Evolutionary conservation across 2,888 invertebrate species (phyloP).

Genomic region (Sussaba pulchella): DNA sequence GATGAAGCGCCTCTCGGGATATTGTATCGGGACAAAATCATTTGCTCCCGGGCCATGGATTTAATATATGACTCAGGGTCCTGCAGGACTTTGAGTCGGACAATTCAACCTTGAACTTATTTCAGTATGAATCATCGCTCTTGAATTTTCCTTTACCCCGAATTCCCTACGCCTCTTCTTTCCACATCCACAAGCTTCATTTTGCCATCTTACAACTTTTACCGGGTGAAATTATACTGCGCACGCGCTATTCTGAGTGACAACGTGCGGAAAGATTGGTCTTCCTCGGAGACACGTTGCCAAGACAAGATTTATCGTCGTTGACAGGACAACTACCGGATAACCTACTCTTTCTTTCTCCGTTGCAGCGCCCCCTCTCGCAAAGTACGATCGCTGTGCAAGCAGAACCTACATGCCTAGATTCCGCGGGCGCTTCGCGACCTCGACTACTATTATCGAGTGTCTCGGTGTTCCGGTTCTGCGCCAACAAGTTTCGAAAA

Average conservation of each 20-base stretch:
- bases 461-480: constrained; percentile 33
- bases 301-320: constrained; percentile 47
- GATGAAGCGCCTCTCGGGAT: background rate
- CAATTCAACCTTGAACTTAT: constrained; percentile 12
- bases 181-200: no score
- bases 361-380: background rate
- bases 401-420: constrained; percentile 34
- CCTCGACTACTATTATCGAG: constrained; percentile 34
- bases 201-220: no score
- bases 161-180: no score
- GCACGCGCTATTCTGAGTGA: no score
- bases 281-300: background rate
- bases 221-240: no score
- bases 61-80: constrained; percentile 19
- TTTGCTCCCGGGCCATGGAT: constrained; percentile 11
- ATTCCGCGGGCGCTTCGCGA: constrained; percentile 22
- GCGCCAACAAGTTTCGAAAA: constrained; percentile 30
- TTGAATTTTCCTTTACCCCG: background rate
- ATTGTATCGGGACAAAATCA: constrained; percentile 13
- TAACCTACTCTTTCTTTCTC: constrained; percentile 41
- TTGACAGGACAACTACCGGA: constrained; percentile 37
- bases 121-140: constrained; percentile 38
- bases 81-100: background rate
- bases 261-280: constrained; percentile 17
- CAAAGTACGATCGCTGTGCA: background rate